Base-by-base conservation (phyloP, 2,797 vertebrate genomes). In the Mastacembelus armatus region DNA sequence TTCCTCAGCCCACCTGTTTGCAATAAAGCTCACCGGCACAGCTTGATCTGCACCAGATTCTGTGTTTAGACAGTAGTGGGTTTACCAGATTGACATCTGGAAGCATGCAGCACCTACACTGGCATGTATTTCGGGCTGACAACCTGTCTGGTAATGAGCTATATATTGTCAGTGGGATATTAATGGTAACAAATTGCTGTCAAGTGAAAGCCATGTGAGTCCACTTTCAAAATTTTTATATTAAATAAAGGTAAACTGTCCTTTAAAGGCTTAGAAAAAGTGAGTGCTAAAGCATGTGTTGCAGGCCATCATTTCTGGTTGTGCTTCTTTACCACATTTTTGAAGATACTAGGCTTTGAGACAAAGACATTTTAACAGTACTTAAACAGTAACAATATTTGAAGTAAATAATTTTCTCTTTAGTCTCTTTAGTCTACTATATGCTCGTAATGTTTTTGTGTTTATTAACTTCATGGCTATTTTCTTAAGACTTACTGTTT, bases 11-110 rank as follows among this genome's bases (percentile, higher is more conserved):
- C 14, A 42, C 26, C 69, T 84, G 77, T 77, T 83, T 78, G 66
- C 77, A 85, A 61, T 81, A 67, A 84, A 71, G 42, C 74, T 51
- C 66, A 22, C 57, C 12, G 45, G 10, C 65, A 64, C 49, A 54
- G 55, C 70, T 74, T 47, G 64, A 81, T 72, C 62, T 74, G 79
- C 72, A 74, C 66, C 78, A 71, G 58, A 58, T 77, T 44, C 49
- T 62, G 55, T 68, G 68, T 70, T 78, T 33, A 69, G 33, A 74
- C 65, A 73, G 63, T 51, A 30, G 66, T 56, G 32, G 54, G 45
- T 77, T 63, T 60, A 74, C 44, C 48, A 80, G 33, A 71, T 30
- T 27, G 3, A 74, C 76, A 75, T 66, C 58, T 77, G 63, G 55
- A 69, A 47, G 54, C 58, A 42, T 8, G 29, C 33, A 60, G 51